A percentile compares a stretch with the other conserved stretches of the same genome.
phyloP scores from a whole-genome alignment of 2,113 vertebrate genomes.

The Calyptomena viridis region DNA sequence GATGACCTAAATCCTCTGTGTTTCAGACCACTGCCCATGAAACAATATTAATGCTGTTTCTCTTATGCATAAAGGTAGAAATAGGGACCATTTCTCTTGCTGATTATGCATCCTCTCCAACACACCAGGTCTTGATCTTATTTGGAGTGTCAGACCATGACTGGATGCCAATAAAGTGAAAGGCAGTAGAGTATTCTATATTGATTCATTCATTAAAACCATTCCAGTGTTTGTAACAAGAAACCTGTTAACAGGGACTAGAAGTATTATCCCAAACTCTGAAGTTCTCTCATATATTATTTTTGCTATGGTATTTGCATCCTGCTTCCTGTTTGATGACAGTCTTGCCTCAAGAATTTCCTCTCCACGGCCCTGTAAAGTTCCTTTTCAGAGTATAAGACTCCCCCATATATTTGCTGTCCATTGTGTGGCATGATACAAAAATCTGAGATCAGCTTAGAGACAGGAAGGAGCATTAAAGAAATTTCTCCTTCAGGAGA shows the following conservation, averaged over 20 bases:
- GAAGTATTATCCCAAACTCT: background rate
- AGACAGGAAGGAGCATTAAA: background rate
- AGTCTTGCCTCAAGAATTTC: conserved; percentile 34
- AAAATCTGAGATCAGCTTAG: background rate
- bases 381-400: background rate
- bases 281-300: background rate
- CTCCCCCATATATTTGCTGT: background rate
- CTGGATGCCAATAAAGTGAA: background rate
- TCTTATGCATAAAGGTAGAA: background rate
- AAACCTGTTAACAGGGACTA: background rate
- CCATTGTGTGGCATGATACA: background rate
- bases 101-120: background rate
- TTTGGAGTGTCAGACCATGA: background rate
- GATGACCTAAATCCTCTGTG: background rate
- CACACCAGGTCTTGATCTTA: background rate
- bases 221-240: background rate
- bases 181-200: background rate
- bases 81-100: background rate
- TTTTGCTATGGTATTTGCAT: conserved; percentile 3
- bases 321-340: conserved; percentile 33
- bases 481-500: background rate
- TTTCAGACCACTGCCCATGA: background rate
- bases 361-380: background rate
- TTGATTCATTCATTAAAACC: background rate
- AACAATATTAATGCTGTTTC: background rate